These are phyloP conservation scores for Tiphia femorata DNA, from an alignment of 2,888 invertebrate species.

Conservation along the genomic window DNA sequence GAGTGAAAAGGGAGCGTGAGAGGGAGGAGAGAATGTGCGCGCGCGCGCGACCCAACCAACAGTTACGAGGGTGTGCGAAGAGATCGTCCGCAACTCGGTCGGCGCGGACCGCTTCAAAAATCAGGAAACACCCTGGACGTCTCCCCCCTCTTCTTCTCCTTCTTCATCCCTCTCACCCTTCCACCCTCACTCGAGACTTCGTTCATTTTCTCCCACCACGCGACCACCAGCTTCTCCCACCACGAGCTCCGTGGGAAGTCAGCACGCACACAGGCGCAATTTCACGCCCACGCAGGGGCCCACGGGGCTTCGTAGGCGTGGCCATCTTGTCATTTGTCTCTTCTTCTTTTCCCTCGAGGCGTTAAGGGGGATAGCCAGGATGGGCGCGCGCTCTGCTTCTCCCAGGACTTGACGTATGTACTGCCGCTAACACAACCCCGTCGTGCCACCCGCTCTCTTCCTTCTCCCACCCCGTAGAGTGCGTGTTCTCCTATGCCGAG, in stretches of 20 bases:
- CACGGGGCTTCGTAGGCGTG: conserved; percentile 58
- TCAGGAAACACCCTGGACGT: conserved; percentile 42
- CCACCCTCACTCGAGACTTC: conserved; percentile 21
- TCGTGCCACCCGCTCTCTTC: conserved; percentile 6
- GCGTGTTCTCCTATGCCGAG: conserved; percentile 22
- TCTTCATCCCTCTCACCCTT: too few relatives aligned
- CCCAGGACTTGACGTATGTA: conserved; percentile 56
- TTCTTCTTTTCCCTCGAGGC: conserved; percentile 47
- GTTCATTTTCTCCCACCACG: conserved; percentile 29
- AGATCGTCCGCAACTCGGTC: background rate
- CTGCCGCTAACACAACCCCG: conserved; percentile 44
- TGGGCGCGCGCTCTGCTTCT: conserved; percentile 56
- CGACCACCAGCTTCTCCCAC: conserved; percentile 28
- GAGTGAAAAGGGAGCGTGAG: conserved; percentile 11
- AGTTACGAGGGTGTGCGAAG: too few relatives aligned
- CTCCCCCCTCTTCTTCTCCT: conserved; percentile 6
- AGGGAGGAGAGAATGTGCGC: conserved; percentile 8
- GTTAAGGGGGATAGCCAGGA: conserved; percentile 39
- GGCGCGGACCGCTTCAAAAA: conserved; percentile 46
- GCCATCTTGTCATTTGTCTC: conserved; percentile 62
- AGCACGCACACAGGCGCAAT: conserved; percentile 43
- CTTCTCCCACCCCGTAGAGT: background rate
- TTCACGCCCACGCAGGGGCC: conserved; percentile 58
- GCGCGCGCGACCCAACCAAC: too few relatives aligned
- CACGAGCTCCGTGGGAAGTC: conserved; percentile 21